Conservation (phyloP, 1,140 invertebrate genomes). For the Zaprionus taronus region DNA sequence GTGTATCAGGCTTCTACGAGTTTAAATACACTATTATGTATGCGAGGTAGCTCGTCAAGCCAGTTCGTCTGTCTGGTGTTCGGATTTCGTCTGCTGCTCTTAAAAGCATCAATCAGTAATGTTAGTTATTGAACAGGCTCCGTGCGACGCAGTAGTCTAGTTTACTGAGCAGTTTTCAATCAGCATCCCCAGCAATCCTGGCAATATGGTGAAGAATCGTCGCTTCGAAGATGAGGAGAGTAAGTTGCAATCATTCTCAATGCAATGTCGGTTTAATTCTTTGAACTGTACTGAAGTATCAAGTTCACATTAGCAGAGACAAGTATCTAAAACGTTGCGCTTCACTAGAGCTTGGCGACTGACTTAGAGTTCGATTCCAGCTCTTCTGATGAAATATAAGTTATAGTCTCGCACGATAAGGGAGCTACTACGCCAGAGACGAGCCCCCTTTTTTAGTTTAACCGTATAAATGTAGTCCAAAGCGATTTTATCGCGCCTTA, state of each 20-base stretch:
- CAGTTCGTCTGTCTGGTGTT: not conserved
- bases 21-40: not conserved
- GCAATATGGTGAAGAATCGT: slow-evolving; percentile 66
- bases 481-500: slow-evolving; percentile 15
- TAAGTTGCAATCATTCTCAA: slow-evolving; percentile 18
- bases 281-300: not conserved
- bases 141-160: slow-evolving; percentile 52
- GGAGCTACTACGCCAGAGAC: slow-evolving; percentile 47
- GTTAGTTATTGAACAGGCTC: slow-evolving; percentile 65
- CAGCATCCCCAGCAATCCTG: slow-evolving; percentile 2
- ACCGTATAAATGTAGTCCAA: slow-evolving; percentile 19
- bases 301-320: not conserved
- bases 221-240: slow-evolving; percentile 67
- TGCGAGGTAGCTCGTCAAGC: not conserved
- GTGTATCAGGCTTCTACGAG: not conserved
- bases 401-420: slow-evolving; percentile 34
- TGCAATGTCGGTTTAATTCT: not conserved
- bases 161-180: slow-evolving; percentile 21
- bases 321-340: not conserved
- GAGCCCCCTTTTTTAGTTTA: slow-evolving; percentile 51
- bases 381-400: not conserved
- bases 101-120: slow-evolving; percentile 66
- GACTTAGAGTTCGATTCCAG: not conserved
- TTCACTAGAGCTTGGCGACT: slow-evolving; percentile 6
- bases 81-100: slow-evolving; percentile 9